Base-by-base conservation (phyloP, 2,888 invertebrate genomes). In the Phyto melanocephala region DNA sequence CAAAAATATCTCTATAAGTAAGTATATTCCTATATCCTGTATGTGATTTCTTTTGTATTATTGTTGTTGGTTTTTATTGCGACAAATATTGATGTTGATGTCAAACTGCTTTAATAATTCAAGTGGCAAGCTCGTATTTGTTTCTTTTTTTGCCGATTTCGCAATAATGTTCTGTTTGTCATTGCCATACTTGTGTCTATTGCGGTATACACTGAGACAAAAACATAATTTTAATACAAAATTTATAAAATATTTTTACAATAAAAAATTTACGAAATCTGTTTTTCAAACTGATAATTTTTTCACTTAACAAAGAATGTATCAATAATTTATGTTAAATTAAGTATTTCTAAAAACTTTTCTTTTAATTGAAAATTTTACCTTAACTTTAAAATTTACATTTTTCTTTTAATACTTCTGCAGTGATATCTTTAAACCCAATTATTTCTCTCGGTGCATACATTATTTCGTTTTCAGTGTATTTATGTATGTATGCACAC, bases 51-150 rank as follows among this genome's bases (percentile, higher is more conserved):
- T 79, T 22, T 76, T 70, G 60, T 77, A n/a, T 56, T 78, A 54
- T 56, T 71, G 79, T 13, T 82, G 45, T 68, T 74, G 42, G 13
- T 77, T 70, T 68, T 70, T 50, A 37, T 67, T 74, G 72, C 60
- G 60, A 77, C 67, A 77, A 68, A 65, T 68, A 45, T 65, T 79
- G 72, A 75, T 81, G 81, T 77, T 81, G 82, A 82, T 82, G 54
- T 71, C 79, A 79, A 80, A 84, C 50, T 84, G 78, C 82, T 84
- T 84, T 68, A 87, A 89, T 89, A 90, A 90, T 89, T 90, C 90
- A 88, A 90, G 90, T 90, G 90, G 90, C 90, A 89, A 89, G 87
- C 88, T 89, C 85, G 89, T 89, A 88, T 89, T 90, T 89, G 89
- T 88, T 88, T n/a, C n/a, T n/a, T n/a, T n/a, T 89, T 90, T 90